phyloP scores from a whole-genome alignment of 2,888 invertebrate species.

The Embidobia sp. region DNA sequence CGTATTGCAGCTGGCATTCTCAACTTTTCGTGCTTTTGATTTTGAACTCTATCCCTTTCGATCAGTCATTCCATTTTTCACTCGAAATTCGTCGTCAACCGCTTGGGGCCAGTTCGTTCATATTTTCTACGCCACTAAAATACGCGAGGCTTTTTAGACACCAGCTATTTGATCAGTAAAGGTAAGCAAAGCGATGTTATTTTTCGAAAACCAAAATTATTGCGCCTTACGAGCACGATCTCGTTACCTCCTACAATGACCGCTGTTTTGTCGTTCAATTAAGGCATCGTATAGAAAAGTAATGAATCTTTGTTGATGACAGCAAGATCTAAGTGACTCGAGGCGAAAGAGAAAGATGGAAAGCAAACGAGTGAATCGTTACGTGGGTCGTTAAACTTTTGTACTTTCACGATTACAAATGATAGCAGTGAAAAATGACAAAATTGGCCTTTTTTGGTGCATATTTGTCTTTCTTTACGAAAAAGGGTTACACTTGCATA shows the following conservation, averaged over 20 bases:
- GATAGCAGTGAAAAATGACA: not conserved
- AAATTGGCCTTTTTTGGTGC: too few relatives aligned
- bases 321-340: too few relatives aligned
- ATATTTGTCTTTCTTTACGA: too few relatives aligned
- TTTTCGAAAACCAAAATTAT: constrained; percentile 14
- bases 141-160: not conserved
- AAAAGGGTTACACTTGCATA: too few relatives aligned
- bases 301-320: too few relatives aligned
- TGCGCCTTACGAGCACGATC: too few relatives aligned
- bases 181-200: constrained; percentile 17
- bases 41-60: constrained; percentile 16
- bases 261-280: too few relatives aligned
- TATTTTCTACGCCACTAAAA: too few relatives aligned
- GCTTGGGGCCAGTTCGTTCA: too few relatives aligned
- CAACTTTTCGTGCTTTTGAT: constrained; percentile 25
- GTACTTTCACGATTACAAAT: constrained; percentile 51
- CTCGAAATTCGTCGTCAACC: not conserved
- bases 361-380: constrained; percentile 16
- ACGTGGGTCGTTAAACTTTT: constrained; percentile 52
- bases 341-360: constrained; percentile 31
- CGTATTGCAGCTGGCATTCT: constrained; percentile 37
- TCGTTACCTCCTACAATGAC: too few relatives aligned
- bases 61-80: not conserved
- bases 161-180: not conserved
- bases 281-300: too few relatives aligned